Percentiles rank a stretch among this genome's conserved stretches.
Evolutionary conservation across 2,888 invertebrate genomes (phyloP).

Genomic region (Blastobasis adustella): DNA sequence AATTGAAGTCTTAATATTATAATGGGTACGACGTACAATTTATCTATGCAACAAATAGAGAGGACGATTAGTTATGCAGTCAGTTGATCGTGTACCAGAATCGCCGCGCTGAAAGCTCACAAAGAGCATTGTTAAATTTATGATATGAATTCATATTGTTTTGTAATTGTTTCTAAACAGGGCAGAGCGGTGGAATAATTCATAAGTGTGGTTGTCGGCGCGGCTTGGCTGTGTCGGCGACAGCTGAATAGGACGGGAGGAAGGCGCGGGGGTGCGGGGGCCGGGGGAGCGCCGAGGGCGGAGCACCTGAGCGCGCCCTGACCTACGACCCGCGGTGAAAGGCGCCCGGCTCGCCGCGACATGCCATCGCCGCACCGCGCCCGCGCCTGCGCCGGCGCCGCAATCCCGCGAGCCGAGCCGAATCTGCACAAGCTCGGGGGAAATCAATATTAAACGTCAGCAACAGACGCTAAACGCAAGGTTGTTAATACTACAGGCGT

Average conservation of each 20-base stretch:
- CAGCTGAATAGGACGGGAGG: conserved; percentile 61
- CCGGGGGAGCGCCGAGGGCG: conserved; percentile 27
- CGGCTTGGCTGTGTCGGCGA: conserved; percentile 18
- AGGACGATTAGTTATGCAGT: conserved; percentile 7
- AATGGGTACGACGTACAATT: not conserved
- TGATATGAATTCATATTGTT: conserved; percentile 64
- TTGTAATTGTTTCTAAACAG: conserved; percentile 66
- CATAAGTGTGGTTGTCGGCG: conserved; percentile 59
- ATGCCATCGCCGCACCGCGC: not conserved
- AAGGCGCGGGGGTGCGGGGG: conserved; percentile 22
- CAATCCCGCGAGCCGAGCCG: conserved; percentile 34
- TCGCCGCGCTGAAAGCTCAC: conserved; percentile 37
- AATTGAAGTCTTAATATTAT: no score
- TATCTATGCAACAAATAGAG: not conserved
- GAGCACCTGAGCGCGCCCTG: conserved; percentile 75
- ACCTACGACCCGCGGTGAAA: conserved; percentile 73
- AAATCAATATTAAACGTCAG: not conserved
- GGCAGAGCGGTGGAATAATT: conserved; percentile 62
- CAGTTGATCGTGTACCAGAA: conserved; percentile 20
- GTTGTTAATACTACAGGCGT: no score
- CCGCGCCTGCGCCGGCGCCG: conserved; percentile 41
- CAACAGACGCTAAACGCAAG: conserved; percentile 29
- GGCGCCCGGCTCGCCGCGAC: conserved; percentile 51
- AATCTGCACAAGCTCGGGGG: conserved; percentile 8
- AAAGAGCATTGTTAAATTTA: conserved; percentile 59